Percentiles rank a stretch among this genome's conserved stretches.
phyloP scores from a whole-genome alignment of 1,140 invertebrate species.

The Pseudoatta argentina region DNA sequence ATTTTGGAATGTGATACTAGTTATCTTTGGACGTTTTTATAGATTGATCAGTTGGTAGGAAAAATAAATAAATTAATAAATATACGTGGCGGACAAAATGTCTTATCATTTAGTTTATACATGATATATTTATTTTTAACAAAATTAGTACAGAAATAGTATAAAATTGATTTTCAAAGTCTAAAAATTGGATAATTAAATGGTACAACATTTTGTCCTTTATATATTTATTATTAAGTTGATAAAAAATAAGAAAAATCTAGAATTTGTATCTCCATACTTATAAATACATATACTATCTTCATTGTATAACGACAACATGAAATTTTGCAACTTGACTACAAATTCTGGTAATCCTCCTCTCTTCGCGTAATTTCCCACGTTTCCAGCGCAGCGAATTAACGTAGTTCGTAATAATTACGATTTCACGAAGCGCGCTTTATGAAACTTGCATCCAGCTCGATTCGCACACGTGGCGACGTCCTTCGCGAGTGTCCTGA shows the following conservation, averaged over 20 bases:
- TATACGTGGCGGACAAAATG: too few species aligned
- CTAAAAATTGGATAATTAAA: too few species aligned
- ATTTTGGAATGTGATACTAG: not conserved
- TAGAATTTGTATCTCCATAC: not conserved
- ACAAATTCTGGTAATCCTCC: not conserved
- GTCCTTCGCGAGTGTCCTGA: slow-evolving; percentile 25
- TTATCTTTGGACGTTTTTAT: not conserved
- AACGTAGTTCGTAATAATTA: slow-evolving; percentile 55
- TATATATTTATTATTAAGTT: not conserved
- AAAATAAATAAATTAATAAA: not conserved
- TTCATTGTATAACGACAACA: not conserved
- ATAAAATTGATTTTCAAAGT: too few species aligned
- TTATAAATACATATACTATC: too few species aligned
- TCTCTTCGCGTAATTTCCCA: slow-evolving; percentile 5
- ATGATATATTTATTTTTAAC: too few species aligned
- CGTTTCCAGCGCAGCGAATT: slow-evolving; percentile 33
- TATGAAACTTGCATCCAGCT: slow-evolving; percentile 46
- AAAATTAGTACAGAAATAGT: too few species aligned
- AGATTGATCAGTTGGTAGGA: not conserved
- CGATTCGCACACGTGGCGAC: slow-evolving; percentile 15
- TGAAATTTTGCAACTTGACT: not conserved
- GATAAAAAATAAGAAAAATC: not conserved
- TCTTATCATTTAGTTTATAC: too few species aligned
- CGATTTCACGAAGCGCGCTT: slow-evolving; percentile 47
- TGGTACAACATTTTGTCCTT: too few species aligned